A percentile compares a stretch with the other conserved stretches of the same genome.
Evolutionary conservation across 1,140 invertebrate species (phyloP).

Genomic region (Paralvinella palmiformis): DNA sequence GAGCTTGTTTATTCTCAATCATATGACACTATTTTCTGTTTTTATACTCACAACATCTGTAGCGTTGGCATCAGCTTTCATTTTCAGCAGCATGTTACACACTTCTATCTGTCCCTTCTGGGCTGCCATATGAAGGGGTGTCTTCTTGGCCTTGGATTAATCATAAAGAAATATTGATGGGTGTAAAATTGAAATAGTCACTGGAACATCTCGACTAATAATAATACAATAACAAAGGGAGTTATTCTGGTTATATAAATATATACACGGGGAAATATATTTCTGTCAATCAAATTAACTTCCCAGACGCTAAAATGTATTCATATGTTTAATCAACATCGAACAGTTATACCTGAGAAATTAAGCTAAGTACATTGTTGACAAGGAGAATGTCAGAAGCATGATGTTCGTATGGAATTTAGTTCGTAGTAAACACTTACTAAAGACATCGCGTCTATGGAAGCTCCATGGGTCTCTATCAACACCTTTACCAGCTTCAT

Average conservation of each 20-base stretch:
- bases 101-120: conserved; percentile 85
- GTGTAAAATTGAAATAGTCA: too few relatives aligned
- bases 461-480: conserved; percentile 87
- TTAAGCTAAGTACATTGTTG: background rate
- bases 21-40: too few relatives aligned
- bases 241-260: too few relatives aligned
- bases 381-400: too few relatives aligned
- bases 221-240: too few relatives aligned
- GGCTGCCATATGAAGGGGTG: conserved; percentile 62
- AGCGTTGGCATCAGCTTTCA: conserved; percentile 93
- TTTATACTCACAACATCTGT: conserved; percentile 75
- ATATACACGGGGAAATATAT: too few relatives aligned
- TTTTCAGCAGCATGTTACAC: conserved; percentile 83
- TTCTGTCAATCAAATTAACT: too few relatives aligned
- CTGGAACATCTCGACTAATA: too few relatives aligned
- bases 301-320: background rate
- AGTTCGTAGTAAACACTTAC: conserved; percentile 47
- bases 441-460: conserved; percentile 89
- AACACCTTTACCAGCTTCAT: conserved; percentile 53
- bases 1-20: too few relatives aligned
- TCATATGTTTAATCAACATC: background rate
- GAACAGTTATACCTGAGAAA: background rate
- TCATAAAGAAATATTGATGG: too few relatives aligned
- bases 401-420: background rate
- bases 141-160: conserved; percentile 54